These are phyloP conservation scores for Diorhabda elongata DNA, from an alignment of 1,140 invertebrate genomes.

Conservation along the genomic window DNA sequence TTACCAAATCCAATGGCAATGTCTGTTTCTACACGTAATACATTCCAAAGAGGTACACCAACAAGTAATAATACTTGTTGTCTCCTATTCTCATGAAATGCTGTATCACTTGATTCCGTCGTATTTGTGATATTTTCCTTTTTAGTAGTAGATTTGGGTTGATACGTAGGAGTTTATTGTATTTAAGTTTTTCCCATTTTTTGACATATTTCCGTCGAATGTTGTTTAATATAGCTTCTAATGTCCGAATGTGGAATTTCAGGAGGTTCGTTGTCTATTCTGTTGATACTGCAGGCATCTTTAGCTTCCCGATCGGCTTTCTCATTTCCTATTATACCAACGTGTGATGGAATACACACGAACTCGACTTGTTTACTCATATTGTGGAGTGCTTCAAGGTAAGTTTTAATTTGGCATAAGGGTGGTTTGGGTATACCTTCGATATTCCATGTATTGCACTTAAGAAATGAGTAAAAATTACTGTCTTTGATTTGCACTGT, in stretches of 20 bases:
- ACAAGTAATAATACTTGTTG: neutral
- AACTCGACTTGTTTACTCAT: too few species aligned
- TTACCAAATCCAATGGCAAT: too few species aligned
- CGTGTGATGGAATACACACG: too few species aligned
- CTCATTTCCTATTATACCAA: neutral
- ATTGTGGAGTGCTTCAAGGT: too few species aligned
- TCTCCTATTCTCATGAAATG: neutral
- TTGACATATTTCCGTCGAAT: neutral
- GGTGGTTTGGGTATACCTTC: too few species aligned
- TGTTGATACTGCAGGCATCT: neutral
- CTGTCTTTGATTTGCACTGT: neutral
- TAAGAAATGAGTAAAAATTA: neutral
- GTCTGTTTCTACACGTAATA: too few species aligned
- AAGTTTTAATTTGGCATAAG: too few species aligned
- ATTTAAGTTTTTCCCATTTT: neutral
- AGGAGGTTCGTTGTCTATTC: neutral
- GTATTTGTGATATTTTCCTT: neutral
- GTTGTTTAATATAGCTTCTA: neutral
- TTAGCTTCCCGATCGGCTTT: neutral
- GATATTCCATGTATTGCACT: neutral
- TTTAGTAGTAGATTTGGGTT: neutral
- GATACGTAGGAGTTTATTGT: neutral
- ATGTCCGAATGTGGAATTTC: neutral
- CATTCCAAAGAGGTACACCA: too few species aligned
- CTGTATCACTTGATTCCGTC: neutral